These are phyloP conservation scores for Rhagonycha lutea DNA, from an alignment of 2,888 invertebrate species.

Conservation along the genomic window DNA sequence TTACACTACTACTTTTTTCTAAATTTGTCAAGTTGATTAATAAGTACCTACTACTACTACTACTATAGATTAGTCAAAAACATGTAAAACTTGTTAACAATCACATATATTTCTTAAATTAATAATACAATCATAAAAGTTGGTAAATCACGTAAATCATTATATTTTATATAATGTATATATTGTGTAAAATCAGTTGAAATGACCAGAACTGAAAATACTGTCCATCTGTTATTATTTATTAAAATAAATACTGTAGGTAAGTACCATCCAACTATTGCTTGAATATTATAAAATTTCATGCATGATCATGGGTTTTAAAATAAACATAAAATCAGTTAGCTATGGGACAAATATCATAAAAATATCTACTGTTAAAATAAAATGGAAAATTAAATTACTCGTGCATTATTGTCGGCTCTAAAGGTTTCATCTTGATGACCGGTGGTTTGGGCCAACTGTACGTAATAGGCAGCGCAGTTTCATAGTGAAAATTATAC, in stretches of 20 bases:
- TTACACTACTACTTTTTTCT: not conserved
- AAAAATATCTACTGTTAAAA: not conserved
- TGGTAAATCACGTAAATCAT: not conserved
- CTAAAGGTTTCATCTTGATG: constrained; percentile 47
- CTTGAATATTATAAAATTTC: not conserved
- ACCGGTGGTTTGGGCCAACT: constrained; percentile 58
- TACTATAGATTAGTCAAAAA: not conserved
- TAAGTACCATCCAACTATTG: not conserved
- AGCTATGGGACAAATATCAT: not conserved
- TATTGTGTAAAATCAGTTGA: constrained; percentile 9
- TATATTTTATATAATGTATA: not conserved
- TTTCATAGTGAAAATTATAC: constrained; percentile 79
- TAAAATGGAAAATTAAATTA: constrained; percentile 24
- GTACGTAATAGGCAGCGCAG: constrained; percentile 74
- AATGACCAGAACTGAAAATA: constrained; percentile 20
- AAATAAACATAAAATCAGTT: not conserved
- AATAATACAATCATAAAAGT: not conserved
- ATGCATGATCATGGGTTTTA: not conserved
- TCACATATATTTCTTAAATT: constrained; percentile 1
- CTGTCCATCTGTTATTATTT: constrained; percentile 8
- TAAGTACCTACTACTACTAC: not conserved
- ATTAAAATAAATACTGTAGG: not conserved
- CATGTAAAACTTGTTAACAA: not conserved
- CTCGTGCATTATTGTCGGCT: constrained; percentile 45
- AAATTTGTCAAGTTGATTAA: not conserved